Evolutionary conservation across 92 coral and sea anemone genomes (phyloP).

Genomic region (Zoanthus gigantus): DNA sequence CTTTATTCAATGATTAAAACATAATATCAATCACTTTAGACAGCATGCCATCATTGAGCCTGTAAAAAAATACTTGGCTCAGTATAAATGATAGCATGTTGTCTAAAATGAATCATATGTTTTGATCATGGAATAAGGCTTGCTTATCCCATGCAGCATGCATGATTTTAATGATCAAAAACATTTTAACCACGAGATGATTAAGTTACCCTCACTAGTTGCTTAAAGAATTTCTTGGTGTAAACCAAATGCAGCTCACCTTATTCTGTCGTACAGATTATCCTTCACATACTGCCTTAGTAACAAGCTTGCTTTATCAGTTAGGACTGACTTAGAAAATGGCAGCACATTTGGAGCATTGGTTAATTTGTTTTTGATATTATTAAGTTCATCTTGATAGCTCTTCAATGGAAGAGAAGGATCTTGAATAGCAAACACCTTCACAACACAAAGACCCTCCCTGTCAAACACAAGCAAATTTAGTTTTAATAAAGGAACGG

Average conservation of each 20-base stretch:
- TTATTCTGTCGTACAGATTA: slow-evolving; percentile 94
- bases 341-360: slow-evolving; percentile 88
- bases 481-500: not conserved
- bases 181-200: too few species aligned
- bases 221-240: not conserved
- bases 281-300: slow-evolving; percentile 93
- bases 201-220: not conserved
- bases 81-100: too few species aligned
- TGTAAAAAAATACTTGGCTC: too few species aligned
- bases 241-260: slow-evolving; percentile 54
- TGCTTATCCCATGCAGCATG: too few species aligned
- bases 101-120: too few species aligned
- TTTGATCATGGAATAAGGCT: too few species aligned
- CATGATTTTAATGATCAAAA: too few species aligned
- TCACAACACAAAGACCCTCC: slow-evolving; percentile 98
- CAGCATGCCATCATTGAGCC: too few species aligned
- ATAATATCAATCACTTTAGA: too few species aligned
- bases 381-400: slow-evolving; percentile 89
- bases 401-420: slow-evolving; percentile 93
- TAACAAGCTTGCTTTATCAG: slow-evolving; percentile 93
- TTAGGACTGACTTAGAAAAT: slow-evolving; percentile 86
- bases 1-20: too few species aligned
- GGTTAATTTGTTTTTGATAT: slow-evolving; percentile 75
- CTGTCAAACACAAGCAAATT: slow-evolving; percentile 44
- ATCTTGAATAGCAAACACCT: slow-evolving; percentile 98